These are phyloP conservation scores for Ctenodactylus gundi DNA, from an alignment of 2,113 vertebrate genomes.

Conservation along the genomic window DNA sequence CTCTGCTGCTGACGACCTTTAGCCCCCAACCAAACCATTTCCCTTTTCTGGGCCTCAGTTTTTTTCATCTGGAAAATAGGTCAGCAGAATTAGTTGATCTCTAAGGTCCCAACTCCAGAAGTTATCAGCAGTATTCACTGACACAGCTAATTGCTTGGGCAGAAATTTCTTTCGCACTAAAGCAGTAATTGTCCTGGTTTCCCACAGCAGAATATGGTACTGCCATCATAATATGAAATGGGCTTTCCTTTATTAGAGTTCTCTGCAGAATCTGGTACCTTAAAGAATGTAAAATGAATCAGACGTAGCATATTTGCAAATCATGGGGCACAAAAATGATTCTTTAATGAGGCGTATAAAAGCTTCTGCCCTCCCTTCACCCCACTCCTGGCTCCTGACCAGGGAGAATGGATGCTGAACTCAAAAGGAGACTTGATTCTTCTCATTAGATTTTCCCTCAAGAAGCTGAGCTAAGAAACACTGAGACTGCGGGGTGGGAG, in stretches of 20 bases:
- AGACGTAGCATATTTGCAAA: background rate
- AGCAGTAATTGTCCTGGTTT: slow-evolving; percentile 28
- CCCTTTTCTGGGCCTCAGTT: background rate
- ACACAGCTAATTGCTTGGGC: slow-evolving; percentile 14
- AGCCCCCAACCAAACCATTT: background rate
- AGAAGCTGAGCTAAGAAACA: background rate
- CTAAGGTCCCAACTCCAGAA: background rate
- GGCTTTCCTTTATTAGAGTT: slow-evolving; percentile 35
- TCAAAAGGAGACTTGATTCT: background rate
- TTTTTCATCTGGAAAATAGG: slow-evolving; percentile 37
- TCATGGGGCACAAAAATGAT: background rate
- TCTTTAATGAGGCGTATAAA: background rate
- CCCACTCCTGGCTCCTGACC: background rate
- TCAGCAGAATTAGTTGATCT: background rate
- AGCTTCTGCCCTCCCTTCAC: background rate
- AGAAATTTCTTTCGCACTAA: slow-evolving; percentile 59
- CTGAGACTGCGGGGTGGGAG: fast-evolving
- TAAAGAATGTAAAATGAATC: background rate
- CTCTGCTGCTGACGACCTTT: background rate
- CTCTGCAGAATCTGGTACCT: slow-evolving; percentile 19
- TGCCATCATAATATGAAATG: background rate
- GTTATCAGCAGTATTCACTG: background rate
- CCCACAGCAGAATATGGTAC: background rate
- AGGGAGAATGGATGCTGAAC: background rate
- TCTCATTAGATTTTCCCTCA: background rate